Evolutionary conservation across 2,113 vertebrate genomes (phyloP).

Genomic region (Carettochelys insculpta): DNA sequence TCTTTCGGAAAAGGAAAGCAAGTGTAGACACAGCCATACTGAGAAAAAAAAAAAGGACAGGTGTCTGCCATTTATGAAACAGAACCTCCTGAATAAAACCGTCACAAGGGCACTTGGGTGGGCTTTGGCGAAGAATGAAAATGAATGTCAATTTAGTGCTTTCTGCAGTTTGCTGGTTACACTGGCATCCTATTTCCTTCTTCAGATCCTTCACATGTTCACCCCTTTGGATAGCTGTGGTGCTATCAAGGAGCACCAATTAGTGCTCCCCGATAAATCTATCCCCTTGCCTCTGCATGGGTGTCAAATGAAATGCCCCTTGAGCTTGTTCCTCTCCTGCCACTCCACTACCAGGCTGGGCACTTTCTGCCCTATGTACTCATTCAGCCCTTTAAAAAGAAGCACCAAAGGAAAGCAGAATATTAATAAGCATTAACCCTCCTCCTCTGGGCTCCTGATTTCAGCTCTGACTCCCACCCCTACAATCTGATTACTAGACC

Average conservation of each 20-base stretch:
- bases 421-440: background rate
- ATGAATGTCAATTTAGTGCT: background rate
- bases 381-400: background rate
- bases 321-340: background rate
- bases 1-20: too few species aligned
- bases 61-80: background rate
- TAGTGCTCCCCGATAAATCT: background rate
- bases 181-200: background rate
- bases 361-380: background rate
- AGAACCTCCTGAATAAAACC: background rate
- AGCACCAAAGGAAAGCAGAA: background rate
- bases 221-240: background rate
- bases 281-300: background rate
- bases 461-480: background rate
- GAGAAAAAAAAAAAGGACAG: too few species aligned
- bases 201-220: background rate
- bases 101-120: background rate
- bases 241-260: background rate
- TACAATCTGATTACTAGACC: too few species aligned
- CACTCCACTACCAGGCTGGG: background rate
- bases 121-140: background rate
- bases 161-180: background rate
- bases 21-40: too few species aligned
- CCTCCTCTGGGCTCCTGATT: too few species aligned
- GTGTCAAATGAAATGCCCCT: fast-evolving